A percentile compares a stretch with the other conserved stretches of the same genome.
phyloP scores from a whole-genome alignment of 2,888 invertebrate genomes.

The Eurytoma californica region DNA sequence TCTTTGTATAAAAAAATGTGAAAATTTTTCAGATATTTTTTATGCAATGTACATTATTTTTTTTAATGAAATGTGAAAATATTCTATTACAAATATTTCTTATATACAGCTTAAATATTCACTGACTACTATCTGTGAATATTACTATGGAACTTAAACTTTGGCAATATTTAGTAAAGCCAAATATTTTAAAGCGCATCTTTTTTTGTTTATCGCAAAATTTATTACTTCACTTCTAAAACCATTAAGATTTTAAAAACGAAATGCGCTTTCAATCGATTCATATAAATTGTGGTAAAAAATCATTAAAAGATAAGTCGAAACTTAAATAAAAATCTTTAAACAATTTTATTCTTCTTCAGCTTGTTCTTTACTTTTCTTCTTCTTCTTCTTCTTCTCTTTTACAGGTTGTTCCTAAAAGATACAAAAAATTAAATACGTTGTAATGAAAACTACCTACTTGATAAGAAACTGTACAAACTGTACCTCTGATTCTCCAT shows the following conservation, averaged over 20 bases:
- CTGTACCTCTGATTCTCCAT: constrained; percentile 67
- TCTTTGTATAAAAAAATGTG: constrained; percentile 35
- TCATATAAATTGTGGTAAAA: constrained; percentile 44
- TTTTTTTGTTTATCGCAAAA: constrained; percentile 21
- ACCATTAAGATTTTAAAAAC: constrained; percentile 11
- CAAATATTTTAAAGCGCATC: constrained; percentile 41
- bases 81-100: constrained; percentile 51
- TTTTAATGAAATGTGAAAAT: constrained; percentile 47
- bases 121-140: constrained; percentile 32
- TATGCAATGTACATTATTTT: constrained; percentile 36
- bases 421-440: constrained; percentile 45
- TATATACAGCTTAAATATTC: constrained; percentile 55
- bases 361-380: constrained; percentile 82
- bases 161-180: constrained; percentile 44
- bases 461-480: background rate
- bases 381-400: constrained; percentile 87
- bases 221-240: constrained; percentile 39
- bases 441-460: background rate
- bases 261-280: constrained; percentile 36
- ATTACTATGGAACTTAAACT: constrained; percentile 49
- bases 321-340: constrained; percentile 30
- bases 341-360: constrained; percentile 43
- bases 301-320: constrained; percentile 39
- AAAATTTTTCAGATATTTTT: constrained; percentile 27
- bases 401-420: constrained; percentile 73